A percentile compares a stretch with the other conserved stretches of the same genome.
Conservation (phyloP, 2,113 vertebrate species). For the Etheostoma spectabile region DNA sequence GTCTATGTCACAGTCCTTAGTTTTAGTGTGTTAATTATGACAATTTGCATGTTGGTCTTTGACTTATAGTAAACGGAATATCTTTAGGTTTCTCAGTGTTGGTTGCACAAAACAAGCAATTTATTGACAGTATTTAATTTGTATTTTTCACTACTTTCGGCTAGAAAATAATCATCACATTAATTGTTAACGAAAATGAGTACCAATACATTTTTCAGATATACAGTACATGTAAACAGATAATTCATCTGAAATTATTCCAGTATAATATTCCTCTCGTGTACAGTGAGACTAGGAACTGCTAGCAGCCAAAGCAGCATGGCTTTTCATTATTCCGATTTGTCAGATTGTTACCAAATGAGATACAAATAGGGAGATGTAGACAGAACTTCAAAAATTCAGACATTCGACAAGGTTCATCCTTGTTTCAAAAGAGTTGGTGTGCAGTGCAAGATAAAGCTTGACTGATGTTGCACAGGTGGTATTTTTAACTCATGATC, state of each 20-base stretch:
- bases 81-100: background rate
- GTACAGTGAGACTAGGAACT: background rate
- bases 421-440: background rate
- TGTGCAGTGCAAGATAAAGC: background rate
- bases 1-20: too few relatives aligned
- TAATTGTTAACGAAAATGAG: background rate
- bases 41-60: background rate
- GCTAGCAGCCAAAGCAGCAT: background rate
- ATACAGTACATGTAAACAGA: background rate
- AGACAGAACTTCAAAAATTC: background rate
- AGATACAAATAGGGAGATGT: background rate
- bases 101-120: background rate
- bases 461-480: background rate
- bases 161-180: background rate
- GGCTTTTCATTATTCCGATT: background rate
- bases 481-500: constrained; percentile 1
- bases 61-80: background rate
- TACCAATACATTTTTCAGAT: background rate
- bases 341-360: background rate
- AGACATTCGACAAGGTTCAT: constrained; percentile 1
- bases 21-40: background rate
- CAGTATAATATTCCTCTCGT: background rate
- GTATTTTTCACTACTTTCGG: too few relatives aligned
- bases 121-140: too few relatives aligned
- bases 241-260: background rate